phyloP scores from a whole-genome alignment of 2,797 vertebrate species.

The Siniperca scherzeri region DNA sequence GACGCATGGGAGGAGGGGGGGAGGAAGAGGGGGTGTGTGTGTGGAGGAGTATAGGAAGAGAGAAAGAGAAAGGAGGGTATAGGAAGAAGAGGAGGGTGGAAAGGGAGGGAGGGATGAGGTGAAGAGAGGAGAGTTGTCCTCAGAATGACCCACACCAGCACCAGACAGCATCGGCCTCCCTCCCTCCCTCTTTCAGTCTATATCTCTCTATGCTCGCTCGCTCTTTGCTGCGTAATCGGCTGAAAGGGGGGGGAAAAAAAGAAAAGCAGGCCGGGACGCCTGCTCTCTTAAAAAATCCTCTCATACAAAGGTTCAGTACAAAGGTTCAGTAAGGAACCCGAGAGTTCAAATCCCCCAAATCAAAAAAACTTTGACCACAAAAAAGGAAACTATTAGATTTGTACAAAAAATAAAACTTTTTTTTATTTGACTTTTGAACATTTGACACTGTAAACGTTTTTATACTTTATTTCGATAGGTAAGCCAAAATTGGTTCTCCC shows the following conservation, averaged over 20 bases:
- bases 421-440: too few species aligned
- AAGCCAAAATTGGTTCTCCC: too few species aligned
- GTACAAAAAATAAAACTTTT: too few species aligned
- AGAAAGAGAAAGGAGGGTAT: slow-evolving; percentile 19
- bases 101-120: slow-evolving; percentile 21
- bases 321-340: not conserved
- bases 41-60: slow-evolving; percentile 41
- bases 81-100: slow-evolving; percentile 6
- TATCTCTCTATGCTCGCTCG: slow-evolving; percentile 38
- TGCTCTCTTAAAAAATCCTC: slow-evolving; percentile 28
- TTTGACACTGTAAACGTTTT: too few species aligned
- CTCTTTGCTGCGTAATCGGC: slow-evolving; percentile 69
- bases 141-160: slow-evolving; percentile 77
- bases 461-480: too few species aligned
- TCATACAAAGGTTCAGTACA: not conserved
- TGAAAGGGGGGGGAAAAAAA: slow-evolving; percentile 38
- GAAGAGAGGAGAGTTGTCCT: slow-evolving; percentile 74
- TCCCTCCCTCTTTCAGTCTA: slow-evolving; percentile 13
- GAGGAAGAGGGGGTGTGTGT: too few species aligned
- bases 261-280: not conserved
- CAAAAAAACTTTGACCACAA: too few species aligned
- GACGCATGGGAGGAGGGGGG: slow-evolving; percentile 1
- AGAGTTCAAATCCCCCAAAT: too few species aligned
- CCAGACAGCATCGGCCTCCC: slow-evolving; percentile 65
- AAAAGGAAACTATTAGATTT: too few species aligned